phyloP scores from a whole-genome alignment of 2,888 invertebrate species.

The Pristionchus mayeri region DNA sequence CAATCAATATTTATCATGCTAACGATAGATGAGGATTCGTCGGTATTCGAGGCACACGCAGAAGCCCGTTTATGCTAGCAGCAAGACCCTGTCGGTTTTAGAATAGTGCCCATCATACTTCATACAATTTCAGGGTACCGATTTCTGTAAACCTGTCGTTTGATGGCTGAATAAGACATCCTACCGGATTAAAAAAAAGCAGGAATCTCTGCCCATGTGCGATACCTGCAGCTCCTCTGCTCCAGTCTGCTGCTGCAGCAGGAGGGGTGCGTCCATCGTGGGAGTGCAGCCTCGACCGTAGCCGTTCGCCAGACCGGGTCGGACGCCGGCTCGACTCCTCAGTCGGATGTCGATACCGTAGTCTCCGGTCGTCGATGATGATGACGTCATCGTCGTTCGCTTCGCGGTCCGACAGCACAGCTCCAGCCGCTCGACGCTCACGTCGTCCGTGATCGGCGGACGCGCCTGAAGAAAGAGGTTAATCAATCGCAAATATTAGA shows the following conservation, averaged over 20 bases:
- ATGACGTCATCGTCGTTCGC: neutral
- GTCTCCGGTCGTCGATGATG: neutral
- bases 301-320: conserved; percentile 2
- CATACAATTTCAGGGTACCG: no score
- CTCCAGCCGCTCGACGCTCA: conserved; percentile 39
- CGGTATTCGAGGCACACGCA: no score
- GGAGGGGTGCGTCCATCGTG: neutral
- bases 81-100: no score
- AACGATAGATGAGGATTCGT: no score
- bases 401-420: neutral
- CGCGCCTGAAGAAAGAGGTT: neutral
- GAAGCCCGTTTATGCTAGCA: no score
- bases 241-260: neutral
- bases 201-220: no score
- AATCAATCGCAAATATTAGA: neutral
- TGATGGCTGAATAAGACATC: no score
- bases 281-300: conserved; percentile 24
- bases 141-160: no score
- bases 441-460: conserved; percentile 38
- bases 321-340: no score
- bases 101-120: no score
- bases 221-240: no score
- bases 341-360: neutral
- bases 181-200: no score
- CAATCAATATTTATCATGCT: neutral